Conservation (phyloP, 2,113 vertebrate species). For the Dipodomys ordii region DNA sequence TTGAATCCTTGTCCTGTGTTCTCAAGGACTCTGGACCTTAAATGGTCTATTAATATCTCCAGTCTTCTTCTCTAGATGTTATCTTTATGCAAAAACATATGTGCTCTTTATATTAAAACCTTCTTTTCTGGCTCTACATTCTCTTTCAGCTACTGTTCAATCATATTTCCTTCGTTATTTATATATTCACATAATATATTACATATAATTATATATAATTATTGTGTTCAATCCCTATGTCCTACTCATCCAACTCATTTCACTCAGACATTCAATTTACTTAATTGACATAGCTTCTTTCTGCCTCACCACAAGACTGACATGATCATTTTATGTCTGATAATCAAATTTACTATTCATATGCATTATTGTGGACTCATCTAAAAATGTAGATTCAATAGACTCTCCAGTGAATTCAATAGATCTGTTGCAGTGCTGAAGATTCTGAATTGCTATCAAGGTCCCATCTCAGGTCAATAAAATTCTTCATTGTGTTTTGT, state of each 20-base stretch:
- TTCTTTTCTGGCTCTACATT: background rate
- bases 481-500: background rate
- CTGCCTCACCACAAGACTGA: background rate
- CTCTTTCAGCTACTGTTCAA: background rate
- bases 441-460: background rate
- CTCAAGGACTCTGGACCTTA: background rate
- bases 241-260: background rate
- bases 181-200: too few relatives aligned
- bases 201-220: too few relatives aligned
- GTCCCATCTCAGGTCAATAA: background rate
- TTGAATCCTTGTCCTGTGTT: background rate
- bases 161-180: background rate
- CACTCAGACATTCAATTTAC: background rate
- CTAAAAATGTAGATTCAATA: slow-evolving; percentile 6
- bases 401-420: background rate
- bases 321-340: background rate
- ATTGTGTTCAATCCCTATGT: background rate
- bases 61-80: background rate
- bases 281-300: background rate
- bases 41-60: background rate
- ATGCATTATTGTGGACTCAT: background rate
- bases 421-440: background rate
- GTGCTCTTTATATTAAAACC: background rate
- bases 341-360: background rate
- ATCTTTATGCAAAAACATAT: background rate